These are phyloP conservation scores for Plodia interpunctella DNA, from an alignment of 1,140 invertebrate genomes.

Conservation along the genomic window DNA sequence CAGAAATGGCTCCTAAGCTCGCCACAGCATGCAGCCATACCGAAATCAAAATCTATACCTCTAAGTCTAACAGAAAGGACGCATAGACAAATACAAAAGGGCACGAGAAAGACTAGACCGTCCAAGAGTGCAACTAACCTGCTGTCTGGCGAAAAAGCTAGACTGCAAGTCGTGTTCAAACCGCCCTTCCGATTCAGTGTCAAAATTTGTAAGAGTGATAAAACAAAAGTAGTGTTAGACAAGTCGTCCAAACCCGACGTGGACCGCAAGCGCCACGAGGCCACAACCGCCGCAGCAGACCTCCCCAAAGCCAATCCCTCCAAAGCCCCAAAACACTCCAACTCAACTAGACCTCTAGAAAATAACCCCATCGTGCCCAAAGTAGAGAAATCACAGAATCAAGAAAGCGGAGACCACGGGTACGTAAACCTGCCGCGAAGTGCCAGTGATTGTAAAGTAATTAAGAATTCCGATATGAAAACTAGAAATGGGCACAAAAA, in stretches of 20 bases:
- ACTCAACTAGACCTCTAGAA: conserved; percentile 39
- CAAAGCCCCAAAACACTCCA: conserved; percentile 41
- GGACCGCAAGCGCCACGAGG: conserved; percentile 62
- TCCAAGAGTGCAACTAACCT: conserved; percentile 75
- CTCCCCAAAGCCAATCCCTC: conserved; percentile 42
- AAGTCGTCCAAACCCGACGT: conserved; percentile 70
- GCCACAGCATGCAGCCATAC: conserved; percentile 74
- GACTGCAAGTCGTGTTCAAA: conserved; percentile 90
- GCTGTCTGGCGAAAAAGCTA: conserved; percentile 78
- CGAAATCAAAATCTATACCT: conserved; percentile 86
- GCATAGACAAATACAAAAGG: conserved; percentile 53
- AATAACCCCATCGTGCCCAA: conserved; percentile 32
- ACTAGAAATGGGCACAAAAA: conserved; percentile 59
- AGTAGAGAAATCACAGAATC: conserved; percentile 29
- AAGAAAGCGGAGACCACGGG: conserved; percentile 41
- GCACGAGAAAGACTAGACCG: conserved; percentile 65
- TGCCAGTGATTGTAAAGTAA: conserved; percentile 66
- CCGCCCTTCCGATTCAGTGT: conserved; percentile 91
- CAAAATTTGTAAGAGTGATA: conserved; percentile 83
- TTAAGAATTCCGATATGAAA: conserved; percentile 53
- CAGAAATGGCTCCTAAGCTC: conserved; percentile 90
- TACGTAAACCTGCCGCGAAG: conserved; percentile 63
- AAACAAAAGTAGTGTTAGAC: conserved; percentile 72
- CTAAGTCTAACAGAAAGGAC: conserved; percentile 78
- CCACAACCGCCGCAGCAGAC: conserved; percentile 32